Conservation (phyloP, 2,113 vertebrate species). For the Calypte anna region DNA sequence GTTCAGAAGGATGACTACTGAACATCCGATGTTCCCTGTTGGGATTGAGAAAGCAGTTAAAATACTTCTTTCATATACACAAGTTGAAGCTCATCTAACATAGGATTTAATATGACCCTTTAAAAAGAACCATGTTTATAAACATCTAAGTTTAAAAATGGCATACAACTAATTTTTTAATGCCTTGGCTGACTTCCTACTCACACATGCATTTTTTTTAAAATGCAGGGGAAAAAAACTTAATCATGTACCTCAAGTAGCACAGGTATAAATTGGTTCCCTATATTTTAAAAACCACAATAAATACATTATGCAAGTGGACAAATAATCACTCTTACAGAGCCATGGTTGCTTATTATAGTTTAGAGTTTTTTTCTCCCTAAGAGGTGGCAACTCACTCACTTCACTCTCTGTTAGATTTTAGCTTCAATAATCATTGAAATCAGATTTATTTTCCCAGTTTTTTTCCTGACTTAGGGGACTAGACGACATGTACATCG, state of each 20-base stretch:
- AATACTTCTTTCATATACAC: background rate
- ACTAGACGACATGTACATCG: background rate
- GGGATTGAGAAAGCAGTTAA: background rate
- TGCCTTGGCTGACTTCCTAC: background rate
- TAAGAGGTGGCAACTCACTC: conserved; percentile 2
- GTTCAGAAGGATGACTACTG: background rate
- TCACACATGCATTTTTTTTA: background rate
- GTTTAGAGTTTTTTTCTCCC: conserved; percentile 3
- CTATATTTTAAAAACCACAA: background rate
- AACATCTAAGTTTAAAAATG: background rate
- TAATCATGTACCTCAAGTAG: background rate
- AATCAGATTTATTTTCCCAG: background rate
- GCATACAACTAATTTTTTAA: background rate
- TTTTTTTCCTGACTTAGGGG: conserved; percentile 1
- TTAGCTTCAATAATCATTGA: conserved; percentile 28
- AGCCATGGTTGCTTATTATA: conserved; percentile 15
- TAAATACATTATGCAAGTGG: conserved; percentile 12
- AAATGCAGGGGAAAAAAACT: background rate
- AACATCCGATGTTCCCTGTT: background rate
- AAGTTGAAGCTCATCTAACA: background rate
- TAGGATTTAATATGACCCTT: background rate
- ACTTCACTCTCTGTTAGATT: background rate
- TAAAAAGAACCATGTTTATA: background rate
- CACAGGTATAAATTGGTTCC: background rate
- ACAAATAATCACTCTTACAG: background rate